Evolutionary conservation across 2,888 invertebrate species (phyloP).

Genomic region (Tetramorium bicarinatum): DNA sequence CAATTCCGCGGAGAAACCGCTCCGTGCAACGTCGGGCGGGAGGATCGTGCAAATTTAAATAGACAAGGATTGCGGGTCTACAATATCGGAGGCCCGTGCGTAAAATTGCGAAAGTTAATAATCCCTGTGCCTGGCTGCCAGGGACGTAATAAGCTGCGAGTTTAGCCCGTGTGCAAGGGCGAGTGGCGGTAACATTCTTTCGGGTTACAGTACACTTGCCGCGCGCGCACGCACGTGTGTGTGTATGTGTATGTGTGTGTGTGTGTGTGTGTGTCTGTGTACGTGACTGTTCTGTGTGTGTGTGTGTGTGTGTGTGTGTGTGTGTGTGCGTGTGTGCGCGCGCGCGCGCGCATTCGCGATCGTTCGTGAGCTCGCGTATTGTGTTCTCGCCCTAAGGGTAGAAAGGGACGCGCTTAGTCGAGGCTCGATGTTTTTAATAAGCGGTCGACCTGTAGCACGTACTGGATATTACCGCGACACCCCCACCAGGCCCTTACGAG

Average conservation of each 20-base stretch:
- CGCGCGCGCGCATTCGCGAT: background rate
- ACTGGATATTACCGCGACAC: constrained; percentile 83
- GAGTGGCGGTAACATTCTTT: constrained; percentile 64
- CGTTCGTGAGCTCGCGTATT: constrained; percentile 40
- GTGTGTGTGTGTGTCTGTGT: background rate
- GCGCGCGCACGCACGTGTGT: constrained; percentile 38
- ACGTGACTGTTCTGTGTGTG: too few relatives aligned
- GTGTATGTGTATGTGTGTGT: constrained; percentile 4
- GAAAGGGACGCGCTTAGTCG: constrained; percentile 68
- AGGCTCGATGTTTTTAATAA: constrained; percentile 85
- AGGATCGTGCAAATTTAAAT: constrained; percentile 54
- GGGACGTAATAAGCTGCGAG: constrained; percentile 80
- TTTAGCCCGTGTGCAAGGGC: constrained; percentile 70
- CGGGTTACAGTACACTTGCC: constrained; percentile 64
- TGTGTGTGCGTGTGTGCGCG: background rate
- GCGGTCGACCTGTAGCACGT: constrained; percentile 83
- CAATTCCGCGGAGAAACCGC: constrained; percentile 30
- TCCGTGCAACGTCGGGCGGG: constrained; percentile 13
- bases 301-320: too few relatives aligned
- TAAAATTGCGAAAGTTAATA: constrained; percentile 78
- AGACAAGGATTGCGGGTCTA: constrained; percentile 52
- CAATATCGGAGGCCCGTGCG: constrained; percentile 44
- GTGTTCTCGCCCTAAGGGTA: constrained; percentile 66
- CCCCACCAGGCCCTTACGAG: constrained; percentile 67
- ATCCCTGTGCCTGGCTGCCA: constrained; percentile 65